Conservation (phyloP, 2,797 vertebrate species). For the Myiothlypis chrysogaster region DNA sequence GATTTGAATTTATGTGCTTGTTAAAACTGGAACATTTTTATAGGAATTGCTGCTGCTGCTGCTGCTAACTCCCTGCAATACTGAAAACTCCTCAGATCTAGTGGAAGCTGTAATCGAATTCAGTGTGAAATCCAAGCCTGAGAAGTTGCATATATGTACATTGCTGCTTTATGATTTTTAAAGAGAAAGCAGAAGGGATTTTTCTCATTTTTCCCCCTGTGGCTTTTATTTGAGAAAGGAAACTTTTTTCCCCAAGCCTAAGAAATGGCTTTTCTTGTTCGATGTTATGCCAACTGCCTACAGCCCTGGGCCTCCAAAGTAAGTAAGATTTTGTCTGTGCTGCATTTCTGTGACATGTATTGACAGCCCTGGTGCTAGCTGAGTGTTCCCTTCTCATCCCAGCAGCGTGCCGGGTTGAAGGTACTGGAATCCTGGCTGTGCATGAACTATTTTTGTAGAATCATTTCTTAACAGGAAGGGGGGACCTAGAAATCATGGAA, state of each 20-base stretch:
- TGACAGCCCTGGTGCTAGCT: background rate
- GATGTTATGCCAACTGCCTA: conserved; percentile 99
- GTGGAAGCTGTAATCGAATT: conserved; percentile 51
- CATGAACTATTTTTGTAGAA: background rate
- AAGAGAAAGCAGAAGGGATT: conserved; percentile 69
- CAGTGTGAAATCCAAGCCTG: conserved; percentile 68
- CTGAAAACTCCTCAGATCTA: conserved; percentile 60
- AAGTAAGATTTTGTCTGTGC: conserved; percentile 84
- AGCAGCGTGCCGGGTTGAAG: background rate
- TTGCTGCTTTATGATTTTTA: conserved; percentile 65
- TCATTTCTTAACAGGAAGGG: background rate
- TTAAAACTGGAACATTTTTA: conserved; percentile 66
- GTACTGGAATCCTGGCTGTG: background rate
- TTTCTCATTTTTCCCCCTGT: conserved; percentile 45
- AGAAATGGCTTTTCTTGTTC: conserved; percentile 99
- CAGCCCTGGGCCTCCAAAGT: conserved; percentile 99
- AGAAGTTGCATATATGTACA: conserved; percentile 62
- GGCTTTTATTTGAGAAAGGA: conserved; percentile 77
- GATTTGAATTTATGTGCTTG: conserved; percentile 65
- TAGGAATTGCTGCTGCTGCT: conserved; percentile 65
- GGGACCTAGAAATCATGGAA: background rate
- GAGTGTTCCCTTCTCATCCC: background rate
- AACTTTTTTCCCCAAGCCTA: conserved; percentile 82
- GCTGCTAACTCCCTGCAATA: conserved; percentile 63
- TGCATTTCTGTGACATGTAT: conserved; percentile 8